Base-by-base conservation (phyloP, 1,140 invertebrate species). In the Tenebrio molitor region DNA sequence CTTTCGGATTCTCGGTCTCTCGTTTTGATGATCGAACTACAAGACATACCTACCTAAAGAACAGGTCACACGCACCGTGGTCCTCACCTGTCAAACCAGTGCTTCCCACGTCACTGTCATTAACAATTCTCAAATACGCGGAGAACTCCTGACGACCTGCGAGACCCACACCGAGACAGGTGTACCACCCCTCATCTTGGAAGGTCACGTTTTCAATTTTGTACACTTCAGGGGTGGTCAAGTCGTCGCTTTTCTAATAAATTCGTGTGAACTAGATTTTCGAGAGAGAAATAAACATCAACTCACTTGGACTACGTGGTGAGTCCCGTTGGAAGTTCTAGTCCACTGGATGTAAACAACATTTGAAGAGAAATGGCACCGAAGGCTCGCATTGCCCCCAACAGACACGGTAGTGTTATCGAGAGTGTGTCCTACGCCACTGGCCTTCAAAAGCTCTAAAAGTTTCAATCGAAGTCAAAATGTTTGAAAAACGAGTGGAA, bases 141-240 rank as follows among this genome's bases (percentile, higher is more conserved):
- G n/a, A n/a, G n/a, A n/a, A n/a, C n/a, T n/a, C n/a, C n/a, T n/a
- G n/a, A n/a, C n/a, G n/a, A n/a, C n/a, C n/a, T n/a, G n/a, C n/a
- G n/a, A n/a, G n/a, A n/a, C n/a, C 62, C 8, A 65, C 19, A 8
- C 39, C 62, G 36, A 12, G n/a, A 39, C 97, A 99, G 0, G 93
- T 93, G 80, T 98, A 98, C 93, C 93, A 97, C 0, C 95, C 96
- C 81, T 95, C 93, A 77, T 97, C 91, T 25, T 91, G 89, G 68
- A 91, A 86, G 0, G 93, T 96, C 0, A 97, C 92, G 80, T 98
- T 97, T 44, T 87, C 85, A 16, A 98, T 79, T 4, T 88, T 87
- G 5, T 97, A 83, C 8, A 91, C 82, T 83, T 96, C 90, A 0
- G 90, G 89, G 76, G 91, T 29, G 2, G 53, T 14, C 23, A 36